Evolutionary conservation across 2,113 vertebrate genomes (phyloP).

Genomic region (Sciurus niger): DNA sequence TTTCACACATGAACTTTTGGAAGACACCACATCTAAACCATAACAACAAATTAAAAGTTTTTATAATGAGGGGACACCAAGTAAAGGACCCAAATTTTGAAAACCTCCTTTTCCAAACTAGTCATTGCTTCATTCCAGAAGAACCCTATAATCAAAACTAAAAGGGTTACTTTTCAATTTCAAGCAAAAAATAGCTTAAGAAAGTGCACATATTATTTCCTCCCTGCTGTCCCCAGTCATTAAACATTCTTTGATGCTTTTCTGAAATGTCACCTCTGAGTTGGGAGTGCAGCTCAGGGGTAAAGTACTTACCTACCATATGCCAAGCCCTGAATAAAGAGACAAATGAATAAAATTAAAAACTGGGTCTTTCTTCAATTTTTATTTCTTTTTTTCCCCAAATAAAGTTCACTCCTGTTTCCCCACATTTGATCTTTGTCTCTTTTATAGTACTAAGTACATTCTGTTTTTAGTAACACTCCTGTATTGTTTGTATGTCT

Average conservation of each 20-base stretch:
- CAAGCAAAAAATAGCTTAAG: background rate
- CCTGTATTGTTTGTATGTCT: background rate
- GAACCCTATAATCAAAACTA: background rate
- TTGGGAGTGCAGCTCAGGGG: background rate
- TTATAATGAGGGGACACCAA: background rate
- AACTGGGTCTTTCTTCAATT: background rate
- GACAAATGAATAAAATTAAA: background rate
- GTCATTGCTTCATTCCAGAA: background rate
- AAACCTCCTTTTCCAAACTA: background rate
- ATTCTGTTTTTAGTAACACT: background rate
- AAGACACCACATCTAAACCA: too few species aligned
- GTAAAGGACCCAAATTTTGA: background rate
- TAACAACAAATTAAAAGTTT: background rate
- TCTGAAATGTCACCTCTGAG: background rate
- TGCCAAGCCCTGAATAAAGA: background rate
- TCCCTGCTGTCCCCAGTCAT: background rate
- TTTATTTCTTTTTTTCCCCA: background rate
- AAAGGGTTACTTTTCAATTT: background rate
- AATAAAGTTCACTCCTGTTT: background rate
- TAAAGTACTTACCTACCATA: too few species aligned
- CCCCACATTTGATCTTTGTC: background rate
- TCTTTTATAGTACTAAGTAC: background rate
- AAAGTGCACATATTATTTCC: background rate
- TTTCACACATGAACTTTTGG: too few species aligned
- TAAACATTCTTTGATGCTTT: background rate